These are phyloP conservation scores for Drosophila colorata DNA, from an alignment of 2,888 invertebrate species.

Conservation along the genomic window DNA sequence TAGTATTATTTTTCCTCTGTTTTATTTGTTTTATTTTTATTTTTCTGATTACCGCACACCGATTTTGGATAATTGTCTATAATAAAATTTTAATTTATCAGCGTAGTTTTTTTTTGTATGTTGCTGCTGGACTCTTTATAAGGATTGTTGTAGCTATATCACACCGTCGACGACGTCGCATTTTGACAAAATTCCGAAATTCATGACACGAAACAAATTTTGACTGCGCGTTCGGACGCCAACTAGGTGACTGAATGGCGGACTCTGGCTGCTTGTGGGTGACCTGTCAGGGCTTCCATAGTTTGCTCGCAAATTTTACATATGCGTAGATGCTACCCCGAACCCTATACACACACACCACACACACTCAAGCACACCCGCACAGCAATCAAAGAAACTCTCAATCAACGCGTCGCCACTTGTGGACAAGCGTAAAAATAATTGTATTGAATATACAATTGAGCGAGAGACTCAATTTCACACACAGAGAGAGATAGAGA, in stretches of 20 bases:
- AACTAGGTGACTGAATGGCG: slow-evolving; percentile 17
- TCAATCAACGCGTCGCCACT: slow-evolving; percentile 76
- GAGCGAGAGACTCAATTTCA: slow-evolving; percentile 25
- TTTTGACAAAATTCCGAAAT: slow-evolving; percentile 40
- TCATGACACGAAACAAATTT: slow-evolving; percentile 28
- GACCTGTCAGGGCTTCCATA: slow-evolving; percentile 57
- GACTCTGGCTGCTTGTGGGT: slow-evolving; percentile 28
- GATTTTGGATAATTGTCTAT: slow-evolving; percentile 46
- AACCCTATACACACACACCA: slow-evolving; percentile 17
- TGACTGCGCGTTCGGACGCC: slow-evolving; percentile 45
- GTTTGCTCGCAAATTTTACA: too few relatives aligned
- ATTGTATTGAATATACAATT: slow-evolving; percentile 51
- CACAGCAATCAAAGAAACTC: slow-evolving; percentile 73
- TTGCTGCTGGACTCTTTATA: slow-evolving; percentile 51
- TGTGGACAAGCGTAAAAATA: slow-evolving; percentile 69
- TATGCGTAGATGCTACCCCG: slow-evolving; percentile 33
- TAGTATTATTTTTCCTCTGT: not conserved
- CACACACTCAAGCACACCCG: slow-evolving; percentile 26
- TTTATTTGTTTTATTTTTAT: not conserved
- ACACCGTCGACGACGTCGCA: slow-evolving; percentile 46
- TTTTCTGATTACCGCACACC: slow-evolving; percentile 15
- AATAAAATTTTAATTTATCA: slow-evolving; percentile 37
- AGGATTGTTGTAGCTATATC: slow-evolving; percentile 42
- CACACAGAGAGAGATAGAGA: not conserved
- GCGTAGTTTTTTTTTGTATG: not conserved